Base-by-base conservation (phyloP, 2,888 invertebrate genomes). In the Campoplex nolae region DNA sequence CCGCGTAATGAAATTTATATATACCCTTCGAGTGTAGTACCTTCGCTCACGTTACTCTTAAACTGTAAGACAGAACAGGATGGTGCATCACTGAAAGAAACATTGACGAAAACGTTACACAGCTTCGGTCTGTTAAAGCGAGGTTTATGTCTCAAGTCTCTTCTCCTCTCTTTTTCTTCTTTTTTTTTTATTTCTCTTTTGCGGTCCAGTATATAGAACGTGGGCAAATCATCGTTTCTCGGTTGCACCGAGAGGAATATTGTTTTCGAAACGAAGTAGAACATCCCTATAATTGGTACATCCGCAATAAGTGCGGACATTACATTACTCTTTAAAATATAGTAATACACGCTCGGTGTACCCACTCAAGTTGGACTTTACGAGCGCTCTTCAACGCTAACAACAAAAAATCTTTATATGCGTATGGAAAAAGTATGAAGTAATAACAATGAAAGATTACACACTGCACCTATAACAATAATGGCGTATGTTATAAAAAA, bases 211-310 rank as follows among this genome's bases (percentile, higher is more conserved):
- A 71, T 54, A 58, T 51, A 45, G 62, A 28, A 74, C 38, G 54
- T 65, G 51, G 18, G 51, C 82, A 42, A 54, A 68, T 84, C 68
- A 73, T 77, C 70, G 58, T 78, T 56, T 71, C 81, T 82, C 65
- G 73, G 81, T 82, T 75, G 68, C 62, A 84, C 54, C n/a, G 77
- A 77, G 74, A 81, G 74, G 84, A 78, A 84, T 86, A 86, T 84
- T 86, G 84, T 89, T 89, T 88, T 89, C 88, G 88, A 90, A 90
- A 89, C 86, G 84, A 87, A 88, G 88, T 86, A 87, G 88, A 89
- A 88, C 88, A 80, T 87, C 79, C 85, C 83, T 90, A 70, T 83
- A 90, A 90, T 90, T 90, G 90, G 89, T 89, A 89, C 88, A 90
- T 90, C 89, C 88, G 88, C 89, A 88, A 88, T 89, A 89, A 87